Evolutionary conservation across 35 echinoderm and acorn worm species (phyloP).

Genomic region (Holothuria glaberrima): DNA sequence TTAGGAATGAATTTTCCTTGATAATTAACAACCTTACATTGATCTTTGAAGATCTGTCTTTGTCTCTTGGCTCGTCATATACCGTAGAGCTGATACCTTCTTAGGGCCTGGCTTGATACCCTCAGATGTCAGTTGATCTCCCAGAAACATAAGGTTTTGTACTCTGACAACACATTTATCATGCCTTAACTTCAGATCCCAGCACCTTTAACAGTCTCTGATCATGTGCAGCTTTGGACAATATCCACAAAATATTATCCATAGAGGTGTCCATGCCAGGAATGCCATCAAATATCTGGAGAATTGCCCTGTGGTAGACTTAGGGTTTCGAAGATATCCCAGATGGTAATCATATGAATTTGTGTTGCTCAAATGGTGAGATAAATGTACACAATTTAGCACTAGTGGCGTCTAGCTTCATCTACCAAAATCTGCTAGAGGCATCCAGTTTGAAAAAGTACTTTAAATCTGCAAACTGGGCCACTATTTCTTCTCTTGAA

Average conservation of each 20-base stretch:
- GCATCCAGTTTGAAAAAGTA: background rate
- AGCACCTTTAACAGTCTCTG: no score
- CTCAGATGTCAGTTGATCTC: background rate
- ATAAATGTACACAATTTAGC: background rate
- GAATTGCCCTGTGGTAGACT: background rate
- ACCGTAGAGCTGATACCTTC: background rate
- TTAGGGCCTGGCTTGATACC: conserved; percentile 9
- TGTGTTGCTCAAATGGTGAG: background rate
- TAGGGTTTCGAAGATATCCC: background rate
- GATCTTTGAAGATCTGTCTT: conserved; percentile 38
- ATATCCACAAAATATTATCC: no score
- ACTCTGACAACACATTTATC: background rate
- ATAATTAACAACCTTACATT: conserved; percentile 68
- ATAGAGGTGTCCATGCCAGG: background rate
- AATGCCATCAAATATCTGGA: background rate
- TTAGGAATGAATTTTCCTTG: conserved; percentile 72
- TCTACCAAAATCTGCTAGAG: background rate
- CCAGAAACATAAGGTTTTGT: background rate
- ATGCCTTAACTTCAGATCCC: background rate
- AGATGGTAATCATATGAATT: background rate
- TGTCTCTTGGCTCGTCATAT: conserved; percentile 11
- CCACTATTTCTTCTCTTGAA: no score
- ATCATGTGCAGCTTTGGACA: no score
- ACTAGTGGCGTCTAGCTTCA: background rate
- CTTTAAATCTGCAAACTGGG: no score